Evolutionary conservation across 2,113 vertebrate species (phyloP), one percentile per base, ranked within the genome.

Genomic region (Ammospiza caudacuta): DNA sequence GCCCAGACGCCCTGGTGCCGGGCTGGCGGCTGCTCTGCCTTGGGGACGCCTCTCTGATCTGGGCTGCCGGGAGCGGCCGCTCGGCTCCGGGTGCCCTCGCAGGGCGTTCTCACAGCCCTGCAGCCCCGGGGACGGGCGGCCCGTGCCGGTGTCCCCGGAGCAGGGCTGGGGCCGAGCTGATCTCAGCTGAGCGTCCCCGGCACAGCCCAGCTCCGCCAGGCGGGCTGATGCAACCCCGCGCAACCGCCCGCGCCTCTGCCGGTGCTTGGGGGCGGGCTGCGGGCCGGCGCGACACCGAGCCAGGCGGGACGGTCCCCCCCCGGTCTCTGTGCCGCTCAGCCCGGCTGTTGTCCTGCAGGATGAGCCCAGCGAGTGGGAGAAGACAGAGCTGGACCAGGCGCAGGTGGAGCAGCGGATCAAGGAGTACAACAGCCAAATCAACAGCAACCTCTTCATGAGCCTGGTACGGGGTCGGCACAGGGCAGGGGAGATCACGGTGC

Each of bases 381-480:
- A 98, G 69, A 96, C 98, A 75, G 97, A 98, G 79, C 96, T 99
- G 92, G 98, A 98, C 81, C 96, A 97, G 82, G 96, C 94, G 59
- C 98, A 99, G 87, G 98, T 98, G 91, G 99, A 99, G 83, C 98
- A 99, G 97, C 98, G 98, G 92, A 98, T 99, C 81, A 99, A 98
- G 93, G 99, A 99, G 85, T 99, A 99, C 95, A 99, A 99, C 82
- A 97, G 98, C 89, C 99, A 99, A 96, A 99, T 99, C 96, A 99
- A 99, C 97, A 99, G 98, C 96, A 99, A 99, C 94, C 99, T 99
- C 94, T 98, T 98, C 97, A 99, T 99, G 99, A 98, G 98, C 95
- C 92, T 98, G 97, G 99, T 99, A 96, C 87, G 98, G 44, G 41
- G 98, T 85, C 89, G 97, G 91, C 5, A 11, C 5, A 4, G 81